Conservation (phyloP, 2,113 vertebrate genomes). For the Phyllostomus discolor region DNA sequence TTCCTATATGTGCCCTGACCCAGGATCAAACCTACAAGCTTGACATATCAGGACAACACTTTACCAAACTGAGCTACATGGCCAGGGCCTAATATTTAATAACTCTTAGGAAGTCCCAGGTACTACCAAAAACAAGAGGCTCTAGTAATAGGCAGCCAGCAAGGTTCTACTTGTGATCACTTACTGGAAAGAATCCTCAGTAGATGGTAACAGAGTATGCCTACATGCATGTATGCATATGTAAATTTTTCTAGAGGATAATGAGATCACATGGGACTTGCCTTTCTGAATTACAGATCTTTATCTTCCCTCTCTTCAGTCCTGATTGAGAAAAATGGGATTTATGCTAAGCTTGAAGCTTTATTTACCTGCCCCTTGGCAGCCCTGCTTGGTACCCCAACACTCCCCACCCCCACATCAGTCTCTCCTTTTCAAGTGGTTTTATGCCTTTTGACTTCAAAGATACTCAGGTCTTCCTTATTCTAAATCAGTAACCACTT, state of each 20-base stretch:
- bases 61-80: no score
- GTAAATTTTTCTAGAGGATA: background rate
- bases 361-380: background rate
- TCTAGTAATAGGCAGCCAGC: background rate
- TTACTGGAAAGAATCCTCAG: background rate
- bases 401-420: background rate
- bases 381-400: background rate
- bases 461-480: background rate
- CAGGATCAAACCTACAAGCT: no score
- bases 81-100: background rate
- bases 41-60: no score
- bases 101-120: background rate
- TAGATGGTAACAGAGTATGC: background rate
- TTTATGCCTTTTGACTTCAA: background rate
- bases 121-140: background rate
- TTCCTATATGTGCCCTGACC: no score
- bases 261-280: background rate
- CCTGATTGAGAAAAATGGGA: background rate
- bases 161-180: no score
- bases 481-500: background rate
- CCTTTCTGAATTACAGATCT: background rate
- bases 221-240: fast-evolving
- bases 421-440: background rate
- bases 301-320: background rate
- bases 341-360: background rate